phyloP scores from a whole-genome alignment of 2,113 vertebrate genomes.

The Sapayoa aenigma region DNA sequence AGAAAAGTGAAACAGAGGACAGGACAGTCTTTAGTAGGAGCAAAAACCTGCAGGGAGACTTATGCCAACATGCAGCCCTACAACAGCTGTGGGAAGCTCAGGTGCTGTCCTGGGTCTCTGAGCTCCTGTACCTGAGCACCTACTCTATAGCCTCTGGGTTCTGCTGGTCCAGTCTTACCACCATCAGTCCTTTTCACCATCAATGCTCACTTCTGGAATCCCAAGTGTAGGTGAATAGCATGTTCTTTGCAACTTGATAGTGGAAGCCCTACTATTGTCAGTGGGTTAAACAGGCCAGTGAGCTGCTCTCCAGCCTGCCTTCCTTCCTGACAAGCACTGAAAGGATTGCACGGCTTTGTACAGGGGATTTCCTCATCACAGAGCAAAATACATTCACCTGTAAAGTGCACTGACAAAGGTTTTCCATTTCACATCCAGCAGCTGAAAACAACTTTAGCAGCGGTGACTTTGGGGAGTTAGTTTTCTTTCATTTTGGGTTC shows the following conservation, averaged over 20 bases:
- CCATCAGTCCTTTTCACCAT: background rate
- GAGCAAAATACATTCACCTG: background rate
- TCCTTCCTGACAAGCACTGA: background rate
- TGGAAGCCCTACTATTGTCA: background rate
- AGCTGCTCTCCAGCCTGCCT: background rate
- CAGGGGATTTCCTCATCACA: background rate
- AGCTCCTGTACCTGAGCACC: rapidly evolving
- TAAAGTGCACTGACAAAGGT: background rate
- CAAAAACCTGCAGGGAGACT: background rate
- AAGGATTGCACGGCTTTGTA: background rate
- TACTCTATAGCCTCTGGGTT: background rate
- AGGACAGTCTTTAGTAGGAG: background rate
- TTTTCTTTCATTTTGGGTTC: background rate
- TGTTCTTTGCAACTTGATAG: background rate
- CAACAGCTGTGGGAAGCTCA: background rate
- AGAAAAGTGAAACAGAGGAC: background rate
- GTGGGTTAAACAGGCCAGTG: background rate
- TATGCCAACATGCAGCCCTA: rapidly evolving
- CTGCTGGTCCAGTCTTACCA: background rate
- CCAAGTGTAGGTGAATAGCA: rapidly evolving
- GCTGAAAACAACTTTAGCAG: background rate
- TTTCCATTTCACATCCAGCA: background rate
- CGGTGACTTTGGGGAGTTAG: background rate
- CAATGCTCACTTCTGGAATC: background rate
- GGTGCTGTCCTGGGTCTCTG: rapidly evolving